Evolutionary conservation across 2,797 vertebrate genomes (phyloP).

Genomic region (Acestrorhynchus altus): DNA sequence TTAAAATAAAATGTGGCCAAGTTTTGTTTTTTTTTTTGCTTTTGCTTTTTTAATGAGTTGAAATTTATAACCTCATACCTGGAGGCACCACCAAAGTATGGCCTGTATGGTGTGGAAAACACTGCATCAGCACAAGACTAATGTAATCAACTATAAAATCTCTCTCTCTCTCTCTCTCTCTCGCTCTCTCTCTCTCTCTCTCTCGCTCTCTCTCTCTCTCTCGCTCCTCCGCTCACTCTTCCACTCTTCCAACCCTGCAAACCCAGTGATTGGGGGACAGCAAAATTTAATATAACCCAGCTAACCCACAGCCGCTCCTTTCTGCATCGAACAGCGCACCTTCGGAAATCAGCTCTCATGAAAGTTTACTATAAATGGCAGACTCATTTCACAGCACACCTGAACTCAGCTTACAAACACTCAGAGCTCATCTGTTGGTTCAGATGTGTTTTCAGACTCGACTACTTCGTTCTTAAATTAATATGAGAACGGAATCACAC

Average conservation of each 20-base stretch:
- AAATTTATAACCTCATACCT: too few relatives aligned
- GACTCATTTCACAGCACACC: not conserved
- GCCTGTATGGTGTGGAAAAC: too few relatives aligned
- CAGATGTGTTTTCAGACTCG: not conserved
- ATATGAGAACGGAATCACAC: constrained; percentile 2
- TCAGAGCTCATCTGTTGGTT: not conserved
- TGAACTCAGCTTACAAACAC: not conserved
- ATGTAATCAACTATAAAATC: constrained; percentile 26
- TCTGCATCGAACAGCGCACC: constrained; percentile 5
- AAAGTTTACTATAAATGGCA: constrained; percentile 2
- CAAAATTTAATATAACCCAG: not conserved
- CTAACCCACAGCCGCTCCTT: not conserved
- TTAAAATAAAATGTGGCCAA: too few relatives aligned
- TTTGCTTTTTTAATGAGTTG: too few relatives aligned
- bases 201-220: not conserved
- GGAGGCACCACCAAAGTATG: too few relatives aligned
- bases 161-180: not conserved
- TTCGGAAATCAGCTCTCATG: not conserved
- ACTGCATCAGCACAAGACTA: not conserved
- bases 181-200: not conserved
- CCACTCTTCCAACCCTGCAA: not conserved
- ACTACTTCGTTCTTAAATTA: not conserved
- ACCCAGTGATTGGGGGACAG: not conserved
- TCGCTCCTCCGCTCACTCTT: not conserved
- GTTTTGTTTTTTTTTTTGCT: too few relatives aligned